Conservation (phyloP, 2,113 vertebrate species). For the Bufo bufo region DNA sequence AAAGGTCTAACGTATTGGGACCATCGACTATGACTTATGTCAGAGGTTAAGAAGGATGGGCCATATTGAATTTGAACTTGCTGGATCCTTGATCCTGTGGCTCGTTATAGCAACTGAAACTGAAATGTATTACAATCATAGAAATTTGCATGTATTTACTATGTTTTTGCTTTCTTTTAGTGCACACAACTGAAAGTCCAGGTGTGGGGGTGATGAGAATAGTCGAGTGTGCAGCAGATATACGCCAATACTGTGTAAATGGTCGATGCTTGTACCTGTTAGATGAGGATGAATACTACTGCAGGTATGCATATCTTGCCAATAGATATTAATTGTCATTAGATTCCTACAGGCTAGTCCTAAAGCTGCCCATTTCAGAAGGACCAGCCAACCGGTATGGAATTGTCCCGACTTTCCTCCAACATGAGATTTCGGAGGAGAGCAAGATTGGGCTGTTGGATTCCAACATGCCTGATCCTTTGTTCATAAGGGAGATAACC, state of each 20-base stretch:
- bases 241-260: conserved; percentile 76
- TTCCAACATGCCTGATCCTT: too few species aligned
- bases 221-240: conserved; percentile 68
- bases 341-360: too few species aligned
- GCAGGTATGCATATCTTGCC: conserved; percentile 65
- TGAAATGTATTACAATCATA: too few species aligned
- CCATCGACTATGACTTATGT: neutral
- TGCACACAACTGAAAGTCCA: conserved; percentile 70
- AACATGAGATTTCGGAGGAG: too few species aligned
- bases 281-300: conserved; percentile 70
- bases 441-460: too few species aligned
- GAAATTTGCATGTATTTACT: neutral
- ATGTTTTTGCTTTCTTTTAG: conserved; percentile 59
- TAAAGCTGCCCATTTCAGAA: too few species aligned
- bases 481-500: too few species aligned
- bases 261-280: conserved; percentile 75
- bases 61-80: neutral
- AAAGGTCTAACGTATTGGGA: neutral
- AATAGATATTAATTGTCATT: too few species aligned
- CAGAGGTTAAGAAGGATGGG: neutral
- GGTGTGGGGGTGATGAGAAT: conserved; percentile 69
- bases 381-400: too few species aligned
- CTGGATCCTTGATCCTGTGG: neutral
- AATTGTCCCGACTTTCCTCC: too few species aligned
- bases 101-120: neutral